Evolutionary conservation across 2,888 invertebrate species (phyloP), one percentile per base, ranked within the genome.

Genomic region (Trachelus iudaicus): DNA sequence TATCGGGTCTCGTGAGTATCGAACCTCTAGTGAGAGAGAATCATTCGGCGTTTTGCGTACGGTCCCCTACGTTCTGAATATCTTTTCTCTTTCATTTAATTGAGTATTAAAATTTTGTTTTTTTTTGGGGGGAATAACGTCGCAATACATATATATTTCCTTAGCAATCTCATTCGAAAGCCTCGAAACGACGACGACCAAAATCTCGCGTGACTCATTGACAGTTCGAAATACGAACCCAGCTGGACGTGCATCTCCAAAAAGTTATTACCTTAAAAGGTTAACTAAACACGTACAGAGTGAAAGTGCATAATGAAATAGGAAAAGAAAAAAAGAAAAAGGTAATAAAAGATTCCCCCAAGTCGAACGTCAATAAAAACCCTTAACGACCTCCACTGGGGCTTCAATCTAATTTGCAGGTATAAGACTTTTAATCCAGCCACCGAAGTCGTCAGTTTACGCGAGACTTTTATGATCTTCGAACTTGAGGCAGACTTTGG

Each of bases 71-170:
- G 31, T 31, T 31, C 31, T 31, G 31, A 1, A 1, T 31, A 31
- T 31, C 31, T n/a, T n/a, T n/a, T n/a, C n/a, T n/a, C n/a, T n/a
- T n/a, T n/a, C n/a, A n/a, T n/a, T n/a, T n/a, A 1, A 31, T 31
- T 31, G 31, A 1, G 31, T 31, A 31, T 31, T 31, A 1, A 31
- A 31, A 31, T 31, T 31, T 31, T 31, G 31, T 31, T 31, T 31
- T 1, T n/a, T n/a, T n/a, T n/a, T n/a, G n/a, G n/a, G 31, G 31
- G 31, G 31, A 31, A 31, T 31, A 31, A 31, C 31, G 31, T 31
- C 31, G 31, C 31, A 31, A 31, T 31, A 9, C n/a, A 78, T 73
- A 56, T 78, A 33, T 71, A 78, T 79, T 78, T 34, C 30, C 30
- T 31, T 3, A 15, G 30, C 6, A 33, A 23, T 34, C 11, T 34